Percentiles rank a stretch among this genome's conserved stretches.
phyloP scores from a whole-genome alignment of 2,888 invertebrate genomes.

The Saturnia japonica region DNA sequence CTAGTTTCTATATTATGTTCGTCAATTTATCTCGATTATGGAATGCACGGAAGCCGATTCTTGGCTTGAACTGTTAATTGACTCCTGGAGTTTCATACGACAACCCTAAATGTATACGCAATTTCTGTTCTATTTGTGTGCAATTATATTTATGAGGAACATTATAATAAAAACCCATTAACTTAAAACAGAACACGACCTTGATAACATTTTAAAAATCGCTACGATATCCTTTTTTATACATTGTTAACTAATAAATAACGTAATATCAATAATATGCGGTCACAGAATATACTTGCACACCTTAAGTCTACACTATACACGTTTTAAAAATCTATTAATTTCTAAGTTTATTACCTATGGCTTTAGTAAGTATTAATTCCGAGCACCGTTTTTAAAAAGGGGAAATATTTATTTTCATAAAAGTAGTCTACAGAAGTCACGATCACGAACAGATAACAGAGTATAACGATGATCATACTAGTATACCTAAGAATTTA shows the following conservation, averaged over 20 bases:
- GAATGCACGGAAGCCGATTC: constrained; percentile 35
- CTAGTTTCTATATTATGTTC: constrained; percentile 37
- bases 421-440: no score
- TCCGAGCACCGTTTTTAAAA: no score
- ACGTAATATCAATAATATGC: constrained; percentile 3
- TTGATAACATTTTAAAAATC: neutral
- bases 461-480: no score
- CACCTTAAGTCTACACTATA: no score
- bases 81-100: constrained; percentile 22
- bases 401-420: no score
- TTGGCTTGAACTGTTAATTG: constrained; percentile 37
- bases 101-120: neutral
- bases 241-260: neutral
- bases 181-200: neutral
- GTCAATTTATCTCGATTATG: constrained; percentile 50
- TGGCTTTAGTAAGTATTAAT: no score
- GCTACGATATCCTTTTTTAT: neutral
- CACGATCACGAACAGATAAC: no score
- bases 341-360: no score
- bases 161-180: no score
- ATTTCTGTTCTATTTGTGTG: neutral
- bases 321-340: neutral
- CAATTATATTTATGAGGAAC: neutral
- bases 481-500: no score
- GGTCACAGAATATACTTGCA: no score